Conservation (phyloP, 2,888 invertebrate genomes). For the Drosophila siamana region DNA sequence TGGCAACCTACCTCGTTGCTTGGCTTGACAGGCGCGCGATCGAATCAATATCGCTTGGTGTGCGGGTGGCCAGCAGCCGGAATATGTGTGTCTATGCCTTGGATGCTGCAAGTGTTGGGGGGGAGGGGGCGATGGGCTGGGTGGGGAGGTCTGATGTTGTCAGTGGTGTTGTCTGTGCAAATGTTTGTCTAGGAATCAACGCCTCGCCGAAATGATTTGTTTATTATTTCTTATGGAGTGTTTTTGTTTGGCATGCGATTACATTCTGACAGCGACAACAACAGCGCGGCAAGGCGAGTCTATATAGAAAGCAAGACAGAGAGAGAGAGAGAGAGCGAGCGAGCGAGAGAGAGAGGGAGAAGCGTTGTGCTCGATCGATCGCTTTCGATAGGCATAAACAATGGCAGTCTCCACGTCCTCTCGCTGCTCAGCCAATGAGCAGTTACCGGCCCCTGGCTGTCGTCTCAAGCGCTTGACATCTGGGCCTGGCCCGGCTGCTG, state of each 20-base stretch:
- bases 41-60: constrained; percentile 71
- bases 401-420: constrained; percentile 43
- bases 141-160: not conserved
- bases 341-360: not conserved
- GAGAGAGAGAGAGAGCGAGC: not conserved
- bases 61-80: constrained; percentile 67
- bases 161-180: constrained; percentile 38
- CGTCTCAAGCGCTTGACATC: constrained; percentile 63
- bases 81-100: constrained; percentile 25
- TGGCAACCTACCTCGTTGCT: constrained; percentile 49
- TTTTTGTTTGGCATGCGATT: constrained; percentile 77
- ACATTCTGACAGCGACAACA: constrained; percentile 63
- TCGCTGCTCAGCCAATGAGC: constrained; percentile 66
- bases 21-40: constrained; percentile 63
- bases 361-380: not conserved
- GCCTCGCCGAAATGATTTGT: constrained; percentile 68
- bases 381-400: constrained; percentile 57
- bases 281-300: constrained; percentile 48
- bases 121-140: constrained; percentile 1
- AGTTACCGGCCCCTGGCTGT: constrained; percentile 45
- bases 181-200: constrained; percentile 59
- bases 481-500: constrained; percentile 45
- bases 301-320: constrained; percentile 45
- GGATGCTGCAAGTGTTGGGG: constrained; percentile 10
- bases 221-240: constrained; percentile 81